A percentile compares a stretch with the other conserved stretches of the same genome.
phyloP scores from a whole-genome alignment of 92 coral and sea anemone species.

The Pocillopora grandis region DNA sequence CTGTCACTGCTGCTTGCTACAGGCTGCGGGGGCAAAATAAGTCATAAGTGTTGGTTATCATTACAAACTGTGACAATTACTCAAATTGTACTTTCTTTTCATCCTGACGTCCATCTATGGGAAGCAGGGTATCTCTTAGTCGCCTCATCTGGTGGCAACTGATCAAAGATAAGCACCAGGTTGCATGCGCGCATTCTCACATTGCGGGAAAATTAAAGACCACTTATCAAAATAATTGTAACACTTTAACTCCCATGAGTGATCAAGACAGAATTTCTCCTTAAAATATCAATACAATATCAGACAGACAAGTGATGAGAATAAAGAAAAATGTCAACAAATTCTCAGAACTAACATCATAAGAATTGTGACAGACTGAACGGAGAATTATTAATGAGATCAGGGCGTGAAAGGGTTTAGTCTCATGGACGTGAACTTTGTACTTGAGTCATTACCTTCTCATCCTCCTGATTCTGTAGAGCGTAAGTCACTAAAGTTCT shows the following conservation, averaged over 20 bases:
- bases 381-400: background rate
- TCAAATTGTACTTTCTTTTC: too few relatives aligned
- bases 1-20: constrained; percentile 50
- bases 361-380: background rate
- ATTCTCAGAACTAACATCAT: background rate
- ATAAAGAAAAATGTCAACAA: background rate
- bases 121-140: too few relatives aligned
- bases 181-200: too few relatives aligned
- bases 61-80: too few relatives aligned
- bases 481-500: constrained; percentile 52
- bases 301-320: background rate
- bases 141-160: too few relatives aligned
- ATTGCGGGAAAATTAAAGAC: too few relatives aligned
- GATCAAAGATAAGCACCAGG: too few relatives aligned
- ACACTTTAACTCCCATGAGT: background rate
- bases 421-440: background rate
- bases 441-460: constrained; percentile 11
- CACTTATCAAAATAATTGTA: too few relatives aligned
- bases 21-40: background rate
- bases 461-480: constrained; percentile 27
- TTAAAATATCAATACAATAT: background rate
- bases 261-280: background rate
- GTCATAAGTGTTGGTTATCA: background rate
- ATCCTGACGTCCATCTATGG: too few relatives aligned
- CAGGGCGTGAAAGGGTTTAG: background rate